These are phyloP conservation scores for Lithophane leautieri DNA, from an alignment of 2,888 invertebrate genomes.

Conservation along the genomic window DNA sequence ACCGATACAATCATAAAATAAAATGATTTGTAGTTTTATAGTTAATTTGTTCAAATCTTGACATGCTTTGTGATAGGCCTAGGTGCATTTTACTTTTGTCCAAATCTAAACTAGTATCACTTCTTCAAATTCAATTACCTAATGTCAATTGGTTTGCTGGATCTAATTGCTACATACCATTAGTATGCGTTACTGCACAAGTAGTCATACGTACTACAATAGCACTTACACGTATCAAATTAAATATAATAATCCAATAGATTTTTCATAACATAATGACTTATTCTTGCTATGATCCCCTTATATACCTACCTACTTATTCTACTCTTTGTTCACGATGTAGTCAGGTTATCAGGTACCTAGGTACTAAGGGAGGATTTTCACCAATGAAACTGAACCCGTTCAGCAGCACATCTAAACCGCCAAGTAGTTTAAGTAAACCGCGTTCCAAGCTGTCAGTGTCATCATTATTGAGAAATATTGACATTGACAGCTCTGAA, in stretches of 20 bases:
- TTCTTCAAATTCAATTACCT: neutral
- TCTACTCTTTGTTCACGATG: neutral
- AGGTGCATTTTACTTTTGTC: neutral
- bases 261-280: neutral
- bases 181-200: neutral
- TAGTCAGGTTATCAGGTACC: neutral
- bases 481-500: neutral
- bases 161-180: conserved; percentile 11
- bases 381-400: neutral
- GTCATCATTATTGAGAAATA: neutral
- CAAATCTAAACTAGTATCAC: no score
- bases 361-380: no score
- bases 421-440: no score
- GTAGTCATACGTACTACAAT: conserved; percentile 31
- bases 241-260: conserved; percentile 20
- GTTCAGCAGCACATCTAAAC: no score
- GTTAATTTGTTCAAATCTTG: conserved; percentile 10
- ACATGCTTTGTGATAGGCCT: conserved; percentile 2
- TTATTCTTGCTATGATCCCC: conserved; percentile 1
- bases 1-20: conserved; percentile 4
- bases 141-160: neutral
- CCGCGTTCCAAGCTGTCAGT: no score
- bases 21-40: no score
- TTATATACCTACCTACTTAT: no score
- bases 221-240: neutral